Base-by-base conservation (phyloP, 1,140 invertebrate species). In the Calosoma granatense region DNA sequence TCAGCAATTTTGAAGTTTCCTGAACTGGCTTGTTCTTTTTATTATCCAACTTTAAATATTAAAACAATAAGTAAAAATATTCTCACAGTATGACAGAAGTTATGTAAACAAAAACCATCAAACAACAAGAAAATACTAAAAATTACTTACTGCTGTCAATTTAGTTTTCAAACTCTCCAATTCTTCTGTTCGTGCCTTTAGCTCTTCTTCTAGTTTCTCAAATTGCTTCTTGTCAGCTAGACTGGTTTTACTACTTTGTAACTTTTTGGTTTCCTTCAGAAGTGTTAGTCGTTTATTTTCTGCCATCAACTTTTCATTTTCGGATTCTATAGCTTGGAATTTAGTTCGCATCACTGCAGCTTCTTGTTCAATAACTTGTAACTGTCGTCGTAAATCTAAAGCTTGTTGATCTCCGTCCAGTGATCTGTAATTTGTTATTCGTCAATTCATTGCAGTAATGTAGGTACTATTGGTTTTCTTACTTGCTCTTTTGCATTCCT, bases 301-400 rank as follows among this genome's bases (percentile, higher is more conserved):
- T 39, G 80, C 74, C 56, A 72, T 71, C 26, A 89, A 65, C 66
- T 83, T 85, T 63, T 90, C 87, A 69, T 88, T 87, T 64, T 90
- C 87, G 9, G 72, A 71, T 72, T 90, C 87, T 36, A 89, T 67
- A 19, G 71, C 76, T 62, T 80, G 77, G 47, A 80, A 77, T 70
- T 83, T 86, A 21, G 77, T 72, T 60, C 83, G 73, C 53, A 88
- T 67, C 22, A 85, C 78, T 30, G 65, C 70, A 17, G 83, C 82
- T 73, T 89, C 87, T 73, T 87, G 83, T 68, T 87, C 84, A 30
- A 86, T 78, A 1, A 85, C 72, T 72, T 86, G 82, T 19, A 90
- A 70, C 71, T 89, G 85, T 41, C 83, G 71, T 69, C 83, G 84
- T 36, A 87, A 70, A 71, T 88, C 85, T 14, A 86, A 70, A 57